Evolutionary conservation across 2,888 invertebrate species (phyloP).

Genomic region (Drosophila acutilabella): DNA sequence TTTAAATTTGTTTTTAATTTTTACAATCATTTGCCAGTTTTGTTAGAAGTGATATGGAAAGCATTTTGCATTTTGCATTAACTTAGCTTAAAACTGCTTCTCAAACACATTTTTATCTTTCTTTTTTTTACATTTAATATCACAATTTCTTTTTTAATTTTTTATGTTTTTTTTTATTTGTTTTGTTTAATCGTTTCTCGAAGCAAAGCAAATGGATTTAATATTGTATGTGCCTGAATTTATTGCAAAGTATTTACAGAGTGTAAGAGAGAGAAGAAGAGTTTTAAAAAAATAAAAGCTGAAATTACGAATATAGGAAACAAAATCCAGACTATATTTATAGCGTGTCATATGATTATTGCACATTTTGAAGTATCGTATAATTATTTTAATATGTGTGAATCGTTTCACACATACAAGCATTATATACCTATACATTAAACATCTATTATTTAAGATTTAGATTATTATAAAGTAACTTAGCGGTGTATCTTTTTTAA

Average conservation of each 20-base stretch:
- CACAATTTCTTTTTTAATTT: constrained; percentile 73
- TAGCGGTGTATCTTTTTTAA: constrained; percentile 55
- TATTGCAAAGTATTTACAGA: constrained; percentile 61
- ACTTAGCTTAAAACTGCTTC: constrained; percentile 39
- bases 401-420: constrained; percentile 18
- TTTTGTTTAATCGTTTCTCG: constrained; percentile 48
- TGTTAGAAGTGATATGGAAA: constrained; percentile 73
- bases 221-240: constrained; percentile 39
- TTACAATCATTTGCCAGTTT: constrained; percentile 63
- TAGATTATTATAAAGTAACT: constrained; percentile 56
- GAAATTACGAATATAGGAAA: constrained; percentile 73
- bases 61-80: constrained; percentile 59
- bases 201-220: constrained; percentile 62
- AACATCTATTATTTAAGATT: constrained; percentile 34
- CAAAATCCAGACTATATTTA: constrained; percentile 74
- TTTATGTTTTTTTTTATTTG: constrained; percentile 37
- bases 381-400: constrained; percentile 42
- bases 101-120: constrained; percentile 47
- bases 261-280: constrained; percentile 21
- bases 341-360: constrained; percentile 74
- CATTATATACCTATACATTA: constrained; percentile 38
- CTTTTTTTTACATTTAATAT: constrained; percentile 73
- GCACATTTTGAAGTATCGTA: constrained; percentile 67
- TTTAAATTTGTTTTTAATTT: constrained; percentile 24
- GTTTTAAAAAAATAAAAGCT: constrained; percentile 37